Conservation (phyloP, 2,797 vertebrate species). For the Pogoniulus pusillus region DNA sequence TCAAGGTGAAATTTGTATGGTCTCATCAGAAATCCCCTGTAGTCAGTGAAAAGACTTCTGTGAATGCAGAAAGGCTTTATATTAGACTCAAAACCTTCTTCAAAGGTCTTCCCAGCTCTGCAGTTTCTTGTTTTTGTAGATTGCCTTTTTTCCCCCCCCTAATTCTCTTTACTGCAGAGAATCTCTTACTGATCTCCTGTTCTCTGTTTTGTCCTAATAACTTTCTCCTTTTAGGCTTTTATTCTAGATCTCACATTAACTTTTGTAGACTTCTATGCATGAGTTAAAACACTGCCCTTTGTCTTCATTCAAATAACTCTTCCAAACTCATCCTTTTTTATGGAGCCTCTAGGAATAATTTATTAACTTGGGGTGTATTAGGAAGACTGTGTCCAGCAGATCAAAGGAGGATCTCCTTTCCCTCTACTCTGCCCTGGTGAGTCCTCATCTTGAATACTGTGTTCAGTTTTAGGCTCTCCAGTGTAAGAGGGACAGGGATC, state of each 20-base stretch:
- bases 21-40: background rate
- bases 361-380: too few species aligned
- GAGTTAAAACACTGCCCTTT: background rate
- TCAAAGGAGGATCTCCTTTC: too few species aligned
- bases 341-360: background rate
- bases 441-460: too few species aligned
- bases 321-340: background rate
- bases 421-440: too few species aligned
- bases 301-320: conserved; percentile 20
- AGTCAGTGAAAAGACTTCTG: background rate
- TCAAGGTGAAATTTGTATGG: background rate
- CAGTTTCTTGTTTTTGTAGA: background rate
- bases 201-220: background rate
- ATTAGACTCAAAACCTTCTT: background rate
- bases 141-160: background rate
- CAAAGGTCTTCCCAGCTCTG: background rate
- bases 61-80: background rate
- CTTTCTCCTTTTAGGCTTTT: background rate
- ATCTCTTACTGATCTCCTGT: background rate
- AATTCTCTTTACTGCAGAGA: background rate
- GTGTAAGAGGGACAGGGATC: too few species aligned
- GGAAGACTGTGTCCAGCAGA: too few species aligned
- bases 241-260: background rate
- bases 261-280: background rate
- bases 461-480: too few species aligned